Percentiles rank a stretch among this genome's conserved stretches.
phyloP scores from a whole-genome alignment of 2,888 invertebrate genomes.

The Sinhomidia bicolor region DNA sequence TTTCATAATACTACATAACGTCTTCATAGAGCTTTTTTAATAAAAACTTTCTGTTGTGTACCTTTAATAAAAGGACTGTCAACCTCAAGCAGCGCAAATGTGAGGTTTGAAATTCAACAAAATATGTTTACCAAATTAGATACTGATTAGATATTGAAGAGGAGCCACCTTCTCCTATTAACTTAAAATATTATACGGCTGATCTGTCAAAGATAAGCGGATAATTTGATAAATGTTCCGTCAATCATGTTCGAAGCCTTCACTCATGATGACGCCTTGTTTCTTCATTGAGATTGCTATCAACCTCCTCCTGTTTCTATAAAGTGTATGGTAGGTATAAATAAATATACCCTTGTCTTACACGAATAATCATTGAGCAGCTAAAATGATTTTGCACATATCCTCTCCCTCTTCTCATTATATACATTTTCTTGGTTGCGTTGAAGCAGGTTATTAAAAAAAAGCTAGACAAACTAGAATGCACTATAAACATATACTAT shows the following conservation, averaged over 20 bases:
- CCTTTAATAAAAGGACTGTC: slow-evolving; percentile 35
- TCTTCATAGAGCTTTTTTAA: background rate
- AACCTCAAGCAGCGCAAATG: slow-evolving; percentile 22
- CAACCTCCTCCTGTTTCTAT: slow-evolving; percentile 13
- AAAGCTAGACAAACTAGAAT: no score
- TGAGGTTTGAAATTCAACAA: background rate
- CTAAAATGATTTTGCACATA: no score
- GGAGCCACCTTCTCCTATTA: slow-evolving; percentile 51
- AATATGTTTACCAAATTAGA: slow-evolving; percentile 21
- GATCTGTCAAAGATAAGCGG: slow-evolving; percentile 60
- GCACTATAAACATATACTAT: no score
- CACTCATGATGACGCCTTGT: slow-evolving; percentile 48
- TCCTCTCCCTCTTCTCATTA: no score
- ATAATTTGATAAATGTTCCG: slow-evolving; percentile 56
- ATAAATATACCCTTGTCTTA: background rate
- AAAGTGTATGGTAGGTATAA: no score
- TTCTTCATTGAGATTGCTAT: slow-evolving; percentile 1
- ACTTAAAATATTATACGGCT: slow-evolving; percentile 46
- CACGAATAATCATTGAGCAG: no score
- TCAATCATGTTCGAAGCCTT: slow-evolving; percentile 51
- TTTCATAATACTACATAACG: background rate
- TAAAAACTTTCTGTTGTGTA: background rate
- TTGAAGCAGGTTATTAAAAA: no score
- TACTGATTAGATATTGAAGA: background rate
- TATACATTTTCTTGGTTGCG: no score